A percentile compares a stretch with the other conserved stretches of the same genome.
phyloP scores from a whole-genome alignment of 2,888 invertebrate species.

The Volucella bombylans region DNA sequence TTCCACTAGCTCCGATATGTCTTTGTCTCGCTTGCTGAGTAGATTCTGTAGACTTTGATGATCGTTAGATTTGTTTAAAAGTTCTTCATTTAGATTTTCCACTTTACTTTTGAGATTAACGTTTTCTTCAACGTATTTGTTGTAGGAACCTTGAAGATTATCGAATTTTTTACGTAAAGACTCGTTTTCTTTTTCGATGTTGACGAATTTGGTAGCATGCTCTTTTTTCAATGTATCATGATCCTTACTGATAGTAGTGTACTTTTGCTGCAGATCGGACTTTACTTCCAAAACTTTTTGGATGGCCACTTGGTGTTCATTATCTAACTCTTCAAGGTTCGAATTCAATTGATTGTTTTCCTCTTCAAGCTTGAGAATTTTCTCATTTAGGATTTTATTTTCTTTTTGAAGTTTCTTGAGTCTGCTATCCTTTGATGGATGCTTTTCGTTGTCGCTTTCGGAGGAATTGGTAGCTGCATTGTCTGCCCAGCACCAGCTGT shows the following conservation, averaged over 20 bases:
- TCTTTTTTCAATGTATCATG: conserved; percentile 76
- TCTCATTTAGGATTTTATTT: conserved; percentile 83
- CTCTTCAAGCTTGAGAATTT: conserved; percentile 82
- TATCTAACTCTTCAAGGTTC: conserved; percentile 88
- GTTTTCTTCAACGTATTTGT: conserved; percentile 73
- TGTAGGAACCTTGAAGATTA: conserved; percentile 74
- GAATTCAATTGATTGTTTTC: conserved; percentile 83
- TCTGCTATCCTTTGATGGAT: conserved; percentile 40
- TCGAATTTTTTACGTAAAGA: conserved; percentile 76
- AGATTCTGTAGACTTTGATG: conserved; percentile 78
- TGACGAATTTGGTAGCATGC: conserved; percentile 77
- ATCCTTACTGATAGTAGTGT: conserved; percentile 83
- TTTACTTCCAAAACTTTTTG: conserved; percentile 84
- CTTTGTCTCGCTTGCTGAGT: conserved; percentile 78
- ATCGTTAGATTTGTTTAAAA: conserved; percentile 77
- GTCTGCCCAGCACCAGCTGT: conserved; percentile 83
- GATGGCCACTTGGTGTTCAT: conserved; percentile 88
- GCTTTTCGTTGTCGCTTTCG: conserved; percentile 68
- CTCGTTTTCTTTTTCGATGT: conserved; percentile 77
- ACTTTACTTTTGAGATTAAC: conserved; percentile 76
- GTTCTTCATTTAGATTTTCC: conserved; percentile 77
- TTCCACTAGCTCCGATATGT: conserved; percentile 78
- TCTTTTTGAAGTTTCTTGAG: conserved; percentile 76
- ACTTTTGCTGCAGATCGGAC: conserved; percentile 84
- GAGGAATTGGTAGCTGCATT: conserved; percentile 77